These are phyloP conservation scores for Apteryx owenii DNA, from an alignment of 2,113 vertebrate species.

Conservation along the genomic window DNA sequence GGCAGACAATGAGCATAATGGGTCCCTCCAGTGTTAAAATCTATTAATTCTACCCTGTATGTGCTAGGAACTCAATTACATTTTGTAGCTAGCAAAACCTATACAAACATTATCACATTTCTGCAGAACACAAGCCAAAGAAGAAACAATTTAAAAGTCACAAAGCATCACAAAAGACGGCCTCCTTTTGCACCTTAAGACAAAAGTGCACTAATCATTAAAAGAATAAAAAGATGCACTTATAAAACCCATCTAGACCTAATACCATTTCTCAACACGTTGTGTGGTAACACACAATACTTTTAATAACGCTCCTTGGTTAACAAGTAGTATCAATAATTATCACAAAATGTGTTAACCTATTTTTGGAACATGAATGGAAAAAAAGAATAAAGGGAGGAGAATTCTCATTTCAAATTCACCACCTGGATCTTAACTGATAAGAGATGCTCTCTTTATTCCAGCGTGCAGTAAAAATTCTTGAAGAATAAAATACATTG, in stretches of 20 bases:
- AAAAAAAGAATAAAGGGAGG: not conserved
- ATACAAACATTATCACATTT: not conserved
- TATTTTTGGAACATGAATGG: not conserved
- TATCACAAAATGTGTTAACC: not conserved
- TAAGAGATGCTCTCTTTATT: not conserved
- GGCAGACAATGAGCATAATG: not conserved
- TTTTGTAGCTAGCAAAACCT: conserved; percentile 9
- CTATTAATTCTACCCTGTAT: not conserved
- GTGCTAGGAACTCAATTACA: not conserved
- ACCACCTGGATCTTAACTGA: not conserved
- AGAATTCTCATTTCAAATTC: not conserved
- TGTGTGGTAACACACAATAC: not conserved
- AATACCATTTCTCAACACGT: not conserved
- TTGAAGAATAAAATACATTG: not conserved
- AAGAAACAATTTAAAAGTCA: not conserved
- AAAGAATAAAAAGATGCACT: not conserved
- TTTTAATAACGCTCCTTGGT: not conserved
- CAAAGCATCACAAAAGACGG: not conserved
- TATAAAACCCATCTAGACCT: not conserved
- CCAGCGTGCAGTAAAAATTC: not conserved
- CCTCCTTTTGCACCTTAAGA: not conserved
- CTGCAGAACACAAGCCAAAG: not conserved
- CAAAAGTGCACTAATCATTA: not conserved
- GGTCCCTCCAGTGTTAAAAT: conserved; percentile 17
- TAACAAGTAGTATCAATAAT: not conserved